Conservation (phyloP, 1,140 invertebrate genomes). For the Drosophila pruinosa region DNA sequence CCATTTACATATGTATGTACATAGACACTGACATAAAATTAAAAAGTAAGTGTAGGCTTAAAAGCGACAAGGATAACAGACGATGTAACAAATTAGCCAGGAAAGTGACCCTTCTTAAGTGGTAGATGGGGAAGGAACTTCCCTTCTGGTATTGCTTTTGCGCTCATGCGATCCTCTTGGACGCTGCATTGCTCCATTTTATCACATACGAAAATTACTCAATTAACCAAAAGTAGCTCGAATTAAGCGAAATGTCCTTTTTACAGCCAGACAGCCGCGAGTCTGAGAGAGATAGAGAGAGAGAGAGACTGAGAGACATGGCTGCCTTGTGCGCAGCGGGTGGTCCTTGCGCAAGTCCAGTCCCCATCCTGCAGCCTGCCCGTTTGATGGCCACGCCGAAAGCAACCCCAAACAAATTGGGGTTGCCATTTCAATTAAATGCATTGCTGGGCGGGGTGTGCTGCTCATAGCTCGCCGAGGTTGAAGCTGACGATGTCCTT, state of each 20-base stretch:
- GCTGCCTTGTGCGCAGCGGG: constrained; percentile 53
- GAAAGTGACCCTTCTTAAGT: constrained; percentile 25
- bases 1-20: constrained; percentile 29
- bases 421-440: constrained; percentile 79
- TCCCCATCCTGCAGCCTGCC: background rate
- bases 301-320: background rate
- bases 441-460: constrained; percentile 74
- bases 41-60: constrained; percentile 34
- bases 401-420: constrained; percentile 62
- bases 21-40: constrained; percentile 23
- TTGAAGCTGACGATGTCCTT: constrained; percentile 27
- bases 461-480: constrained; percentile 72
- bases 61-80: constrained; percentile 55
- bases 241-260: constrained; percentile 69
- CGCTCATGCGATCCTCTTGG: background rate
- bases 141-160: constrained; percentile 44
- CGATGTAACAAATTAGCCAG: constrained; percentile 63
- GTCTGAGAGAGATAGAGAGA: background rate
- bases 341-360: constrained; percentile 55
- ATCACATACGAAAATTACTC: constrained; percentile 69
- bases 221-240: constrained; percentile 70
- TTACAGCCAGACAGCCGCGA: constrained; percentile 5
- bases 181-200: constrained; percentile 55
- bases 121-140: background rate
- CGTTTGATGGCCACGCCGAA: background rate